These are phyloP conservation scores for Chelonia mydas DNA, from an alignment of 2,797 vertebrate genomes.

Conservation along the genomic window DNA sequence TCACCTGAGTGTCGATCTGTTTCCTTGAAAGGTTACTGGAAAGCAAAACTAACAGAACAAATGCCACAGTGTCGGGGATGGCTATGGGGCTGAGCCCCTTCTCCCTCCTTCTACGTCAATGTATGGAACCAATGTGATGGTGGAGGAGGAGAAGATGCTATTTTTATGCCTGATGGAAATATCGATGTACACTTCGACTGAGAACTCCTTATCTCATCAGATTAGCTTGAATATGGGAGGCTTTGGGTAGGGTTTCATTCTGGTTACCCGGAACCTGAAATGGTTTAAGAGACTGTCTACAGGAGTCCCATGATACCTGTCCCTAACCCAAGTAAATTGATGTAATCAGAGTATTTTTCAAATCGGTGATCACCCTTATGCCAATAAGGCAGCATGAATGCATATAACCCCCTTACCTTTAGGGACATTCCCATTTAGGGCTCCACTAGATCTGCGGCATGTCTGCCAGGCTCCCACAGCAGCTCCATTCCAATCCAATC, in stretches of 20 bases:
- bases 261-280: not conserved
- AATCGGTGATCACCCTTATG: not conserved
- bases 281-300: fast-evolving
- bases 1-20: not conserved
- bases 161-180: slow-evolving; percentile 44
- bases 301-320: fast-evolving
- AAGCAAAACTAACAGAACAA: not conserved
- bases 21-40: fast-evolving
- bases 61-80: not conserved
- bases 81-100: not conserved
- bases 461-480: not conserved
- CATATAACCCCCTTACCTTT: not conserved
- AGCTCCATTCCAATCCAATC: not conserved
- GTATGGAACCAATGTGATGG: not conserved
- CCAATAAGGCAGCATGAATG: fast-evolving
- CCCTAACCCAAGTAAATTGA: not conserved
- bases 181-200: not conserved
- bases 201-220: slow-evolving; percentile 27
- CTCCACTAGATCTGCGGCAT: not conserved
- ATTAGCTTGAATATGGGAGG: slow-evolving; percentile 18
- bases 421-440: not conserved
- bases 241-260: fast-evolving
- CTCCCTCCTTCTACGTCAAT: not conserved
- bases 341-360: too few species aligned
- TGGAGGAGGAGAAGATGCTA: not conserved